Evolutionary conservation across 2,113 vertebrate genomes (phyloP).

Genomic region (Isurus oxyrinchus): DNA sequence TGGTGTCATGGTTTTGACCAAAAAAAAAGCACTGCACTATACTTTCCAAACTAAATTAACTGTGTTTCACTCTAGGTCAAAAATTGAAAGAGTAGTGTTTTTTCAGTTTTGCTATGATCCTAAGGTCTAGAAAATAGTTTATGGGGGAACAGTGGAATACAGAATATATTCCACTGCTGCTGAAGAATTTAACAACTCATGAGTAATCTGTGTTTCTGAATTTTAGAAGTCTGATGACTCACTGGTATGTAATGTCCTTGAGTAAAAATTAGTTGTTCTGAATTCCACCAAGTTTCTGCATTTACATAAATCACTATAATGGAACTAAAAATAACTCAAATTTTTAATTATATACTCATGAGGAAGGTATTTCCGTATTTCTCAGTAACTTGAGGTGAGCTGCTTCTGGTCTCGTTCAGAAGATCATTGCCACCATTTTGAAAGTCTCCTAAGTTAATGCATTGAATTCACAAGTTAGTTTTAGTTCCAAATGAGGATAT

Average conservation of each 20-base stretch:
- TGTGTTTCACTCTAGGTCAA: not conserved
- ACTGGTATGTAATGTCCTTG: not conserved
- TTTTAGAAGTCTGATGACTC: not conserved
- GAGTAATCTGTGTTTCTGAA: conserved; percentile 21
- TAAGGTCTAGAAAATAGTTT: not conserved
- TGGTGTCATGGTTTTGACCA: not conserved
- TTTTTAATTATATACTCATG: not conserved
- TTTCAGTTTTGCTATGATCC: not conserved
- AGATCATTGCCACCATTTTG: not conserved
- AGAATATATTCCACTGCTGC: not conserved
- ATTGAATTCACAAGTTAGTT: not conserved
- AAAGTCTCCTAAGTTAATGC: not conserved
- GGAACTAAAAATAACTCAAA: not conserved
- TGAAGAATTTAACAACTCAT: not conserved
- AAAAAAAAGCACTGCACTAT: not conserved
- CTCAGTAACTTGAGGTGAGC: not conserved
- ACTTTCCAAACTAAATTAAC: not conserved
- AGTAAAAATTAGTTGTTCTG: not conserved
- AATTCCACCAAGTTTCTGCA: not conserved
- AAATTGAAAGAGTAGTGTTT: not conserved
- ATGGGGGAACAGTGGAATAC: not conserved
- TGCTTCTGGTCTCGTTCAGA: not conserved
- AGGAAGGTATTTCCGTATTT: not conserved
- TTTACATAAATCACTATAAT: not conserved
- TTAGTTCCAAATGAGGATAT: not conserved